Evolutionary conservation across 2,888 invertebrate species (phyloP).

Genomic region (Nebria salina): DNA sequence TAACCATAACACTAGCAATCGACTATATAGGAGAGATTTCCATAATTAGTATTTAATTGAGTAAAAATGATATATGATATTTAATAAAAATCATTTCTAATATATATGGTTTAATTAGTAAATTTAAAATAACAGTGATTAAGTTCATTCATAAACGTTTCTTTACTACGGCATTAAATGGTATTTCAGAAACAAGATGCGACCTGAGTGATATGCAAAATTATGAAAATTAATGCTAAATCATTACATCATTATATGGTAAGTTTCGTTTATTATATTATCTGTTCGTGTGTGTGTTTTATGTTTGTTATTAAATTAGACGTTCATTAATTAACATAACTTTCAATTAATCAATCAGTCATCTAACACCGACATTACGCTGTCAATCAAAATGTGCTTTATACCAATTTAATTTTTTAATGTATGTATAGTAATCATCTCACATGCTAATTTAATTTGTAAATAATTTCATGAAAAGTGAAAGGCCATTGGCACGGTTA

Average conservation of each 20-base stretch:
- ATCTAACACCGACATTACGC: constrained; percentile 35
- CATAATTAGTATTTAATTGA: not conserved
- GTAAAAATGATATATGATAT: no score
- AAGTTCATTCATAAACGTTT: not conserved
- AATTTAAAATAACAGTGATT: not conserved
- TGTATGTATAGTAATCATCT: constrained; percentile 1
- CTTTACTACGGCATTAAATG: not conserved
- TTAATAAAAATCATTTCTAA: no score
- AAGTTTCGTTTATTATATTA: constrained; percentile 37
- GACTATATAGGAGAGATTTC: not conserved
- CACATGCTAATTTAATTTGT: not conserved
- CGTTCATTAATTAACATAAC: constrained; percentile 45
- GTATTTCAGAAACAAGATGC: constrained; percentile 15
- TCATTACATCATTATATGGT: constrained; percentile 43
- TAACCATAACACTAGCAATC: not conserved
- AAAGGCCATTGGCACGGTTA: not conserved
- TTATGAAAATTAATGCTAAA: constrained; percentile 46
- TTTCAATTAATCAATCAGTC: constrained; percentile 45
- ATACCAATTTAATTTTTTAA: not conserved
- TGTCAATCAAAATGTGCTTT: constrained; percentile 37
- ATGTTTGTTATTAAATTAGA: constrained; percentile 43
- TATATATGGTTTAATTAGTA: not conserved
- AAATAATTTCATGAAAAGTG: not conserved
- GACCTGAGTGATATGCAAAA: constrained; percentile 43
- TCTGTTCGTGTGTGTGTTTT: constrained; percentile 17